Base-by-base conservation (phyloP, 2,888 invertebrate genomes). In the Parnassius mnemosyne region DNA sequence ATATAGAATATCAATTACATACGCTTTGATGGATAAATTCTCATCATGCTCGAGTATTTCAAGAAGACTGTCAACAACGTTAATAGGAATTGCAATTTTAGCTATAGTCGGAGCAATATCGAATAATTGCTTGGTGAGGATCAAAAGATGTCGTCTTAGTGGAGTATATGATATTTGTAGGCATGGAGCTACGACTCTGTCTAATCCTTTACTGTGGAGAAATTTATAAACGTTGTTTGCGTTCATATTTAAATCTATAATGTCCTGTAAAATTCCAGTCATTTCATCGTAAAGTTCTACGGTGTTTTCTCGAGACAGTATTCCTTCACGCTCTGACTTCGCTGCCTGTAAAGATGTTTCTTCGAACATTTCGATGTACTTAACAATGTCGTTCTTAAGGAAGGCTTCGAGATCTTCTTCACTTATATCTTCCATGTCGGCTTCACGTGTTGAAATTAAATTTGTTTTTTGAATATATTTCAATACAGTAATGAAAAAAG, bases 11-110 rank as follows among this genome's bases (percentile, higher is more conserved):
- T 89, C 85, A 46, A 89, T 59, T 0, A 78, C 76, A 16, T 79
- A 76, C 0, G 79, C 77, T 69, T 89, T 89, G 1, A 85, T 54
- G 10, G 71, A 78, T 11, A 82, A 61, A 63, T 80, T 80, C 0
- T 76, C 65, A 10, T 82, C 83, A 1, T 73, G 67, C 58, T 86
- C 87, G 46, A 85, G 87, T 25, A 88, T 77, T 49, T 85, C 80
- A 12, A 90, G 49, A 2, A 89, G 47, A 65, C 71, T 76, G 53
- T 87, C 87, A 0, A 88, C 65, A 10, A 85, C 65, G 49, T 67
- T 73, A 2, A 76, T 66, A 0, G 89, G 87, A 42, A 84, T 77
- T 0, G 77, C 60, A 0, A 75, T 66, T 0, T 66, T 72, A 0
- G 80, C 79, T 0, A 79, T 81, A 0, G 70, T 71, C 0, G 86